These are phyloP conservation scores for Pantherophis vulpinus DNA, from an alignment of 2,797 vertebrate species.

Conservation along the genomic window DNA sequence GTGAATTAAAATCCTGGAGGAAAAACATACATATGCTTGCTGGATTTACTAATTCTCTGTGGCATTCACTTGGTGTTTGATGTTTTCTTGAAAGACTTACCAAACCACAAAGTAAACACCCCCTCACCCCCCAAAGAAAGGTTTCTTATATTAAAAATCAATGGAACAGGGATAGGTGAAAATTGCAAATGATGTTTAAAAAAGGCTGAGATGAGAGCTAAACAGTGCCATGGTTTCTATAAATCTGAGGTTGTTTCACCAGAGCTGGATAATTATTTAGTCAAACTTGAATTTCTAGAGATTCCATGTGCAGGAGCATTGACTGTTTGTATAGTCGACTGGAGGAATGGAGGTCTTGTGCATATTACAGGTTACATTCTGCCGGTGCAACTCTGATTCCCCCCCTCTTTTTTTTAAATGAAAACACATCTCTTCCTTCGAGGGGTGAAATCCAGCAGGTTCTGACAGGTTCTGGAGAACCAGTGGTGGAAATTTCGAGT, in stretches of 20 bases:
- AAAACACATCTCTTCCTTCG: not conserved
- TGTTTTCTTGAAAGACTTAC: conserved; percentile 45
- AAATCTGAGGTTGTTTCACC: not conserved
- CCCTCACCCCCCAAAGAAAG: conserved; percentile 23
- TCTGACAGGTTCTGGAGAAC: too few species aligned
- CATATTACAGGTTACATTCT: not conserved
- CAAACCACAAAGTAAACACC: conserved; percentile 37
- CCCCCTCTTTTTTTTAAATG: not conserved
- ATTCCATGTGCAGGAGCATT: conserved; percentile 6
- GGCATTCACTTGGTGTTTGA: conserved; percentile 46
- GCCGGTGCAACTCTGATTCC: not conserved
- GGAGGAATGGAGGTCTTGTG: not conserved
- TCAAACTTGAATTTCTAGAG: conserved; percentile 30
- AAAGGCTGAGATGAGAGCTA: not conserved
- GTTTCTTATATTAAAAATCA: conserved; percentile 69
- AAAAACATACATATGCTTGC: conserved; percentile 13
- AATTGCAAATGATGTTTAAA: conserved; percentile 39
- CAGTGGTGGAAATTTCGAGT: too few species aligned
- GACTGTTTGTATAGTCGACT: conserved; percentile 29
- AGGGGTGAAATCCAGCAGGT: too few species aligned
- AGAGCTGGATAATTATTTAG: conserved; percentile 4
- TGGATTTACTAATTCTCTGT: conserved; percentile 46
- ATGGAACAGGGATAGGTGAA: conserved; percentile 43
- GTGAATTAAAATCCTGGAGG: conserved; percentile 52
- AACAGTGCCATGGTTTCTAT: not conserved